Evolutionary conservation across 1,140 invertebrate species (phyloP).

Genomic region (Chironomus striatipennis): DNA sequence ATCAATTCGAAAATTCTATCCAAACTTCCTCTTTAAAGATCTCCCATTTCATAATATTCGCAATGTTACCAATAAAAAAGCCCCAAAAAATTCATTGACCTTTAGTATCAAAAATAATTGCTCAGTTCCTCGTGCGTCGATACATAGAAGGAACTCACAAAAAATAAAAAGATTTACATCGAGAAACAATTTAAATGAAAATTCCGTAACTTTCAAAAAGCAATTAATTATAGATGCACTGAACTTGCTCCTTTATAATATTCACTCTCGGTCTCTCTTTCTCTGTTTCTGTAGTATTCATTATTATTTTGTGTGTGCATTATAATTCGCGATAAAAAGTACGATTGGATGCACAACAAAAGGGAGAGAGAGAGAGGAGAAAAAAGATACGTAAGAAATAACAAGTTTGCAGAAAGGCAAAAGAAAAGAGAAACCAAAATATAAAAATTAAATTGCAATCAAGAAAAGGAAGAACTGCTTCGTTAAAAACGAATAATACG

Average conservation of each 20-base stretch:
- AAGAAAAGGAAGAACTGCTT: conserved; percentile 13
- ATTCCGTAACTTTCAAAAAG: not conserved
- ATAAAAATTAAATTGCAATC: conserved; percentile 21
- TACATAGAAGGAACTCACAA: no score
- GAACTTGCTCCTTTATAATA: conserved; percentile 12
- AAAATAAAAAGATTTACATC: not conserved
- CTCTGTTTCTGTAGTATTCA: no score
- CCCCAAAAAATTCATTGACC: not conserved
- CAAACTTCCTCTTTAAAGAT: no score
- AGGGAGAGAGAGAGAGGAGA: not conserved
- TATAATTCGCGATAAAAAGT: not conserved
- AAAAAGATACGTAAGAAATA: not conserved
- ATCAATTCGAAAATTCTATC: no score
- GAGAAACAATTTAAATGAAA: not conserved
- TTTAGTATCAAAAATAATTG: not conserved
- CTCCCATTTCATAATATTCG: no score
- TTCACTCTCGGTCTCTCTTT: not conserved
- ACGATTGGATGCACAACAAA: not conserved
- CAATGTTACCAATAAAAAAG: no score
- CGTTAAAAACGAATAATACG: conserved; percentile 21
- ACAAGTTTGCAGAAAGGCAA: conserved; percentile 2
- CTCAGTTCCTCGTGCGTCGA: no score
- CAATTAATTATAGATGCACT: conserved; percentile 3
- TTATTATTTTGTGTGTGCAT: not conserved
- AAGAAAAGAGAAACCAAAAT: not conserved